Evolutionary conservation across 2,888 invertebrate genomes (phyloP), one percentile per base, ranked within the genome.

Genomic region (Anticlea derivata): DNA sequence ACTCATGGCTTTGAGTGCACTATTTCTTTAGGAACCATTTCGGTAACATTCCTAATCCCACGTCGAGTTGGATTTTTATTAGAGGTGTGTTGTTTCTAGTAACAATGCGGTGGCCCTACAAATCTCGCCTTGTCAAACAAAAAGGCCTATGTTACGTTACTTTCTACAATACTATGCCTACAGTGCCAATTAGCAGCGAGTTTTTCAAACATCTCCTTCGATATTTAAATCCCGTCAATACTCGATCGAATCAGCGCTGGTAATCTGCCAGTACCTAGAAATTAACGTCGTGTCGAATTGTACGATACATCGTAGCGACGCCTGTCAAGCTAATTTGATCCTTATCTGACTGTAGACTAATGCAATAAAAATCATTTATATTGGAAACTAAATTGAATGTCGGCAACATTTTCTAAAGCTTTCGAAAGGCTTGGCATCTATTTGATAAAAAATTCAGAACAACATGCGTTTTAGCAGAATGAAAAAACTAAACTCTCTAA

Each of bases 221-320:
- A 34, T 45, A 24, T 49, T 49, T 46, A 1, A 29, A 33, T 41
- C 45, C 29, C 38, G 29, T 50, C 51, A 50, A 58, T 47, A 46
- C 30, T 47, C 47, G 41, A 57, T 53, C 33, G 41, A 47, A 41
- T 47, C 35, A 33, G 31, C 8, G 24, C 47, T 60, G 59, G 54
- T 54, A 26, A 31, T 12, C 6, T 43, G 58, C 60, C 60, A 60
- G 38, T 26, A 17, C 12, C 26, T 31, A 17, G 8, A 50, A 53
- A 53, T 60, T 54, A 54, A 41, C 44, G 46, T 40, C 48, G 37
- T 41, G 30, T 30, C 17, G 17, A 17, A 17, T 2, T 4, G 4
- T 3, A 4, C 20, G 43, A 46, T 37, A 41, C 17, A 38, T 47
- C 27, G 49, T 13, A 26, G 12, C 10, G 8, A 8, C 27, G 12